These are phyloP conservation scores for Catharus fuscescens DNA, from an alignment of 2,113 vertebrate genomes.

Conservation along the genomic window DNA sequence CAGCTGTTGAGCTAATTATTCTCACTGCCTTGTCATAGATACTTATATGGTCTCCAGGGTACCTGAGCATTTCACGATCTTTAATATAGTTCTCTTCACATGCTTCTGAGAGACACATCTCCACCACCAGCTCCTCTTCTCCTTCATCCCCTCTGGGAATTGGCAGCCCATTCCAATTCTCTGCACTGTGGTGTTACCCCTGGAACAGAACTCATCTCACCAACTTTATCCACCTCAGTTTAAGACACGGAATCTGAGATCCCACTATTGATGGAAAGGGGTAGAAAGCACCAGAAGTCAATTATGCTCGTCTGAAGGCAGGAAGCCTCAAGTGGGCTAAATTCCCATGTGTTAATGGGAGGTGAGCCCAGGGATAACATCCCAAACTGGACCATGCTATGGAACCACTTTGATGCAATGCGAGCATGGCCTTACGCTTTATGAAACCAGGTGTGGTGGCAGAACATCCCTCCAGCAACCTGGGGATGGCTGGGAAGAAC, in stretches of 20 bases:
- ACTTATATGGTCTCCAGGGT: not conserved
- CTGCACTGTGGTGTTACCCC: not conserved
- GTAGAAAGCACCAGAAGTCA: not conserved
- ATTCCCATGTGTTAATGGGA: not conserved
- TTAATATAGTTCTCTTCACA: not conserved
- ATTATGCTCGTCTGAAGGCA: not conserved
- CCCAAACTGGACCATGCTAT: not conserved
- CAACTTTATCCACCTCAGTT: not conserved
- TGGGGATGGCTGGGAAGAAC: not conserved
- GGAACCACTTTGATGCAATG: rapidly evolving
- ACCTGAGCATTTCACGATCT: not conserved
- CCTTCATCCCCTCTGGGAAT: not conserved
- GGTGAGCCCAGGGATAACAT: not conserved
- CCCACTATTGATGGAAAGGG: not conserved
- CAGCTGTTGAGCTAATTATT: constrained; percentile 47
- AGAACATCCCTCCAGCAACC: not conserved
- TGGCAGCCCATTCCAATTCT: not conserved
- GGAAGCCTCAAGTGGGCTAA: not conserved
- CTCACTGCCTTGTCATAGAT: constrained; percentile 2
- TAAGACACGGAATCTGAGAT: not conserved
- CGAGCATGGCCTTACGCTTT: not conserved
- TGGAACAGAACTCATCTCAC: not conserved
- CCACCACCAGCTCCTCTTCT: not conserved
- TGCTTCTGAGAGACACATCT: not conserved
- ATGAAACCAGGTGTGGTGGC: rapidly evolving